These are phyloP conservation scores for Eutrigla gurnardus DNA, from an alignment of 2,797 vertebrate species.

Conservation along the genomic window DNA sequence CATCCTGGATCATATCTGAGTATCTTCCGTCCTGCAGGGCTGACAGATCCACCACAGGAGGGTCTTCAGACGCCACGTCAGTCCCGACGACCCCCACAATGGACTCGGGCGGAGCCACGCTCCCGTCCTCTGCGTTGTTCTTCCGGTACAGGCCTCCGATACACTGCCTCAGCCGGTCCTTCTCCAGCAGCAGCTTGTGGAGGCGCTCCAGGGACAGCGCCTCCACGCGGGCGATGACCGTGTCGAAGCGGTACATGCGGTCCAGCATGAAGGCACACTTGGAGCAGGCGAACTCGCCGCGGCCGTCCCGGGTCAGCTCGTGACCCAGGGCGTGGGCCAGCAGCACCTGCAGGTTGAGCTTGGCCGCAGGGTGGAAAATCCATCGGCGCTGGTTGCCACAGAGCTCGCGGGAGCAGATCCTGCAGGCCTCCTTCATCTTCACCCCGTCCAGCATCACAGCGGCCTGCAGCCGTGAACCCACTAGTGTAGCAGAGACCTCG, in stretches of 20 bases:
- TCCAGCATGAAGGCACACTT: slow-evolving; percentile 97
- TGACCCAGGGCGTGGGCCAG: slow-evolving; percentile 91
- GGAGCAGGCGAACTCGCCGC: slow-evolving; percentile 93
- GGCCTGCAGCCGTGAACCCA: no score
- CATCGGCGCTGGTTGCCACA: slow-evolving; percentile 94
- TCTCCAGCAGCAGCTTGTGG: slow-evolving; percentile 92
- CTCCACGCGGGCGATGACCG: slow-evolving; percentile 88
- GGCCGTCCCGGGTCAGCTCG: slow-evolving; percentile 90
- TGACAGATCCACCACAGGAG: slow-evolving; percentile 82
- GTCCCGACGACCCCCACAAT: slow-evolving; percentile 2
- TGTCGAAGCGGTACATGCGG: slow-evolving; percentile 91
- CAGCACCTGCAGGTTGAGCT: slow-evolving; percentile 92
- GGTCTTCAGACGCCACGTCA: slow-evolving; percentile 57
- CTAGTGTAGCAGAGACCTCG: neutral
- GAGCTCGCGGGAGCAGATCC: slow-evolving; percentile 93
- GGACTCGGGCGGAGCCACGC: slow-evolving; percentile 9
- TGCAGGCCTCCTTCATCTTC: slow-evolving; percentile 91
- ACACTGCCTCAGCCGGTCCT: slow-evolving; percentile 92
- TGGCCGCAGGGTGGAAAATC: slow-evolving; percentile 93
- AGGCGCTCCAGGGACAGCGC: slow-evolving; percentile 90
- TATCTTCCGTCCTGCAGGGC: slow-evolving; percentile 85
- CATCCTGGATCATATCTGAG: slow-evolving; percentile 89
- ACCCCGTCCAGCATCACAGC: slow-evolving; percentile 70
- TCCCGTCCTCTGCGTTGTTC: slow-evolving; percentile 82
- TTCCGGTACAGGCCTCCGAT: slow-evolving; percentile 89